Conservation (phyloP, 1,140 invertebrate species). For the Pissodes strobi region DNA sequence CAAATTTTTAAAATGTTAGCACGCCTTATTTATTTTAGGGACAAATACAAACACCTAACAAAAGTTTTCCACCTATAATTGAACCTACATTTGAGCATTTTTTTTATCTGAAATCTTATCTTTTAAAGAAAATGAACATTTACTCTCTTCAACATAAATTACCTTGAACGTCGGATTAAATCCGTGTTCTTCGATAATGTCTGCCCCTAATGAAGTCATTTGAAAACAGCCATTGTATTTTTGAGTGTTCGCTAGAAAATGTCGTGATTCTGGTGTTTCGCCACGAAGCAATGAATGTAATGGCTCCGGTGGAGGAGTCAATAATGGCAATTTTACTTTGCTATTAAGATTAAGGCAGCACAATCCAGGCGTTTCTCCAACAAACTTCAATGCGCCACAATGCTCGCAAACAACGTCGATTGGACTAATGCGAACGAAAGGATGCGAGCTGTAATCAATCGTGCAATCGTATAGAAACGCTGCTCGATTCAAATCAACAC, state of each 20-base stretch:
- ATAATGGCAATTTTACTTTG: constrained; percentile 49
- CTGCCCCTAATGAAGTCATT: constrained; percentile 52
- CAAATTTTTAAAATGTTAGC: no score
- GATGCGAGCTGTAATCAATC: constrained; percentile 52
- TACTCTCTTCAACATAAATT: constrained; percentile 32
- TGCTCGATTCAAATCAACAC: constrained; percentile 44
- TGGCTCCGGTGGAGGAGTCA: constrained; percentile 38
- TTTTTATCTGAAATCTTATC: not conserved
- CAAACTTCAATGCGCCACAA: constrained; percentile 55
- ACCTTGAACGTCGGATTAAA: constrained; percentile 46
- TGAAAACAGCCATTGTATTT: constrained; percentile 53
- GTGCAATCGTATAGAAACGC: constrained; percentile 53
- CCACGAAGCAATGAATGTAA: constrained; percentile 49
- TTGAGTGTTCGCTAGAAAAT: constrained; percentile 41
- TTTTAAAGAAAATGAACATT: no score
- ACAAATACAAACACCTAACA: no score
- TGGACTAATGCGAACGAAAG: constrained; percentile 47
- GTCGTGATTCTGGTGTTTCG: constrained; percentile 51
- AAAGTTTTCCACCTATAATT: no score
- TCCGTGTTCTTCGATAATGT: constrained; percentile 41
- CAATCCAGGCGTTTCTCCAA: constrained; percentile 52
- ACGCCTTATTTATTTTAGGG: not conserved
- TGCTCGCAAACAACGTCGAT: constrained; percentile 51
- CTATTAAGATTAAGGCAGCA: constrained; percentile 53
- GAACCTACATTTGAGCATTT: no score